Evolutionary conservation across 2,888 invertebrate species (phyloP), one percentile per base, ranked within the genome.

Genomic region (Thumatha senex): DNA sequence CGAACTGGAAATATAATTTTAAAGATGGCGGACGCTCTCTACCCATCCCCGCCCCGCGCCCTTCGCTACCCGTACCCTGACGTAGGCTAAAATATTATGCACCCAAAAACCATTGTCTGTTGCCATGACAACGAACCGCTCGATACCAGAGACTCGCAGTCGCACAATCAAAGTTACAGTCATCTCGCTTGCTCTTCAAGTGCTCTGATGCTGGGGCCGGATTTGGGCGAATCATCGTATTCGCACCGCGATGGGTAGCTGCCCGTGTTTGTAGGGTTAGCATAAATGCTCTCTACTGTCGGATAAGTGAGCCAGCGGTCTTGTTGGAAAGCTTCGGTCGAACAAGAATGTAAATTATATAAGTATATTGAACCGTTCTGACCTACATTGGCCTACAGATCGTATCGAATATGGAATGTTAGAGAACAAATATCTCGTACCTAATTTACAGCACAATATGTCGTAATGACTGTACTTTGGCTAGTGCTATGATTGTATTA

Each of bases 71-170:
- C 77, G 67, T 69, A 67, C 78, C 82, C 82, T 81, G 82, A 76
- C 89, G 87, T 84, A 86, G 84, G 88, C 88, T 89, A 91, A 92
- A 91, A 92, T 91, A 91, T 92, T 92, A 92, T 92, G 91, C 92
- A 92, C 91, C 92, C 91, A 83, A 91, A 91, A 91, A 81, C 90
- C 90, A 89, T 90, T 91, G 90, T 90, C 91, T 89, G 92, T 92
- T 92, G 74, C 88, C 83, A 90, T 90, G 86, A 83, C 89, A 80
- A 92, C 92, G 74, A 66, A 51, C 81, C 90, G 90, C 89, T 89
- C 91, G 85, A 91, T 91, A 90, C 82, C 76, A 65, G 68, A 69
- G 67, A 71, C 76, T 82, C 74, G 76, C 76, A 79, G 79, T 71
- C 76, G 77, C 77, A 82, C 77, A 81, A 82, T 82, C 82, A 82